Conservation (phyloP, 2,113 vertebrate species). For the Oncorhynchus nerka region DNA sequence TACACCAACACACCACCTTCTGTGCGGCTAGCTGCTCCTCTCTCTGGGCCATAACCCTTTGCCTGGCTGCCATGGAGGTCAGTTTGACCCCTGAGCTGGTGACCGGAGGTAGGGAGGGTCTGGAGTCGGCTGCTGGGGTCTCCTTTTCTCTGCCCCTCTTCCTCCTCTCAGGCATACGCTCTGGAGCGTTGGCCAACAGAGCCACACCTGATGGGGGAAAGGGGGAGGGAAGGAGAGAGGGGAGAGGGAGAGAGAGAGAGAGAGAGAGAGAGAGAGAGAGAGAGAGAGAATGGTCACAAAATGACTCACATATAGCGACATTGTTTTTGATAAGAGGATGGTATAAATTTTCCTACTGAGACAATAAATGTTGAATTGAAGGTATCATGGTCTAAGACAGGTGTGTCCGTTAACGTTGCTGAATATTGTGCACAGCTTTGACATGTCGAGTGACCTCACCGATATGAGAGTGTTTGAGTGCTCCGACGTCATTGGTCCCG, state of each 20-base stretch:
- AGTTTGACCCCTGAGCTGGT: constrained; percentile 64
- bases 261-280: no score
- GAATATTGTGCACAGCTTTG: no score
- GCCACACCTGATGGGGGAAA: constrained; percentile 80
- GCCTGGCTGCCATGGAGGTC: constrained; percentile 80
- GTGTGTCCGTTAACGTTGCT: not conserved
- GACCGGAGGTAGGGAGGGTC: constrained; percentile 42
- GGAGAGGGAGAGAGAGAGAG: no score
- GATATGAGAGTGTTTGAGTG: constrained; percentile 93
- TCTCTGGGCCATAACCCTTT: constrained; percentile 78
- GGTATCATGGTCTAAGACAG: not conserved
- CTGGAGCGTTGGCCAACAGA: constrained; percentile 88
- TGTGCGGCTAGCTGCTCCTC: constrained; percentile 88
- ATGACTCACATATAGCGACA: not conserved
- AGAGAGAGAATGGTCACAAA: not conserved
- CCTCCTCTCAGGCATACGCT: constrained; percentile 81
- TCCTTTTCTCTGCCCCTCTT: constrained; percentile 78
- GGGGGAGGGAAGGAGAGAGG: no score
- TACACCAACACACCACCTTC: constrained; percentile 69
- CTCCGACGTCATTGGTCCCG: constrained; percentile 95
- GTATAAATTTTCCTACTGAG: not conserved
- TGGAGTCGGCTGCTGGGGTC: constrained; percentile 40
- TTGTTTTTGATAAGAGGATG: not conserved
- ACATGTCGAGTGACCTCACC: constrained; percentile 73
- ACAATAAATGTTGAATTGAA: not conserved